A percentile compares a stretch with the other conserved stretches of the same genome.
These are phyloP conservation scores for Psephotus haematonotus DNA, from an alignment of 2,113 vertebrate genomes.

Conservation along the genomic window DNA sequence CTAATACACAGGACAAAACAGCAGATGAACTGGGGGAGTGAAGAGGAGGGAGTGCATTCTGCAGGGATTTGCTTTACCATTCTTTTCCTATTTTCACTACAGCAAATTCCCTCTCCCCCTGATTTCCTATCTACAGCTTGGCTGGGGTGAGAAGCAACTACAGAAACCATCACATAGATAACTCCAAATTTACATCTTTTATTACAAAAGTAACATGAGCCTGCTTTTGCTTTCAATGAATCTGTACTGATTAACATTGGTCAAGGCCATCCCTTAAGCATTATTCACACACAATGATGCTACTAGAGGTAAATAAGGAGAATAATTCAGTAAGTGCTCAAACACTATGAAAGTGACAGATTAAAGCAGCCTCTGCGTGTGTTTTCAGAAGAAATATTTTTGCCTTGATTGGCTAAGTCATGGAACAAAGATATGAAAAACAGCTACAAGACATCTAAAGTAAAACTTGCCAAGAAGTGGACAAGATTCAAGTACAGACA, in stretches of 20 bases:
- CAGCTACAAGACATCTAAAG: constrained; percentile 1
- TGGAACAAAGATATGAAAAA: neutral
- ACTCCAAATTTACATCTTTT: neutral
- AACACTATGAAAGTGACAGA: constrained; percentile 3
- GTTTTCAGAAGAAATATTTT: constrained; percentile 28
- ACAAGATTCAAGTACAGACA: constrained; percentile 32
- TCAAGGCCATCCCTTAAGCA: neutral
- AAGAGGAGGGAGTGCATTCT: neutral
- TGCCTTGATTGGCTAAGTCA: neutral
- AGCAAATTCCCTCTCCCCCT: neutral
- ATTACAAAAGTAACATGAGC: neutral
- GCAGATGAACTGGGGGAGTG: neutral
- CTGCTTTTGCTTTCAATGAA: neutral
- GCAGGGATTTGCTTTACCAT: neutral
- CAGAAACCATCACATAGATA: neutral
- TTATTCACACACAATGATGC: neutral
- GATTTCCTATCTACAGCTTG: neutral
- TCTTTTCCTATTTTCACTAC: neutral
- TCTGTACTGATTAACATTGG: neutral
- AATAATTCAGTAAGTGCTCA: neutral
- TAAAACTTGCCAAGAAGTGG: constrained; percentile 40
- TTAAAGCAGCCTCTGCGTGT: neutral
- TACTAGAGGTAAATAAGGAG: neutral
- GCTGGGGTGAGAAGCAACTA: neutral
- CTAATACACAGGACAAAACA: neutral